Evolutionary conservation across 2,888 invertebrate genomes (phyloP).

Genomic region (Orthosia gothica): DNA sequence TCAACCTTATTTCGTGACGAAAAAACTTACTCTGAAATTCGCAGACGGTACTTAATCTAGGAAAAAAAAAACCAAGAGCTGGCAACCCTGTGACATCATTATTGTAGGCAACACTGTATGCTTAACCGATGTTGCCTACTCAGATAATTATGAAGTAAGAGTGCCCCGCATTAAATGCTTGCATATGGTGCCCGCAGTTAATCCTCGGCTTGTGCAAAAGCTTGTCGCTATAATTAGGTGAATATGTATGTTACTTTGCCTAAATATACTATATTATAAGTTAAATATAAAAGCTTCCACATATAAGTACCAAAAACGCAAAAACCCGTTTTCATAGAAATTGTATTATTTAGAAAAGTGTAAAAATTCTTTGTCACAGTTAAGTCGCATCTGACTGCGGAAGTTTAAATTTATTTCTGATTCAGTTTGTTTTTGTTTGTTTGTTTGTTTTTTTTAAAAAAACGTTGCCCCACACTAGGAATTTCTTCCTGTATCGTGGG

Average conservation of each 20-base stretch:
- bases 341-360: too few relatives aligned
- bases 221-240: conserved; percentile 37
- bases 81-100: conserved; percentile 41
- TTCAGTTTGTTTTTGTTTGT: too few relatives aligned
- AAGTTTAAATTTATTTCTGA: too few relatives aligned
- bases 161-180: conserved; percentile 38
- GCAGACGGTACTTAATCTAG: conserved; percentile 33
- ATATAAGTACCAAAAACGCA: too few relatives aligned
- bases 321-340: too few relatives aligned
- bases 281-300: too few relatives aligned
- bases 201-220: conserved; percentile 26
- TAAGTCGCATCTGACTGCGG: too few relatives aligned
- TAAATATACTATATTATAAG: too few relatives aligned
- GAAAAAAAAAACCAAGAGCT: conserved; percentile 38
- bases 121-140: conserved; percentile 40
- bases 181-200: conserved; percentile 55
- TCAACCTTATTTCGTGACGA: conserved; percentile 41
- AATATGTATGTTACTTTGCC: conserved; percentile 14
- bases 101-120: conserved; percentile 27
- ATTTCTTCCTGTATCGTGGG: too few relatives aligned
- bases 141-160: conserved; percentile 50
- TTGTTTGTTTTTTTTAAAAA: too few relatives aligned
- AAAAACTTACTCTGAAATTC: conserved; percentile 43
- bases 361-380: too few relatives aligned
- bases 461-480: too few relatives aligned